Evolutionary conservation across 2,113 vertebrate genomes (phyloP).

Genomic region (Salvelinus fontinalis): DNA sequence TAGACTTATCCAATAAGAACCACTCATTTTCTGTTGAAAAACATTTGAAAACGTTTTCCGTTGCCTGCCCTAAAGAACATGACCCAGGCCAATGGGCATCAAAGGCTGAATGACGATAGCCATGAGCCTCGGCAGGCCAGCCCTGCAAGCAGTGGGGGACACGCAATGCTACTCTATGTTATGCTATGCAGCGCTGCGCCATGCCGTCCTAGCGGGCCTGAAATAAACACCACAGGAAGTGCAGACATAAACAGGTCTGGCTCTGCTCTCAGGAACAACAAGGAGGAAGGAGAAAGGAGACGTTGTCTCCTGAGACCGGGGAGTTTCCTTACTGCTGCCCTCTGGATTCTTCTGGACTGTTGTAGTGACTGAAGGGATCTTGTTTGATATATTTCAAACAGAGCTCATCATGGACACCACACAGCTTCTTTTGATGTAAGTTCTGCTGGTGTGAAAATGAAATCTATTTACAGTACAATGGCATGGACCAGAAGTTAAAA

Average conservation of each 20-base stretch:
- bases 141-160: constrained; percentile 48
- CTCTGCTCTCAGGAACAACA: constrained; percentile 34
- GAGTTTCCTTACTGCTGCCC: constrained; percentile 22
- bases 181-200: constrained; percentile 8
- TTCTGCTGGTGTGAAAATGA: no score
- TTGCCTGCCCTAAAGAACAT: neutral
- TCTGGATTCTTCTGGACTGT: neutral
- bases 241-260: constrained; percentile 56
- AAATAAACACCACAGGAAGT: constrained; percentile 70
- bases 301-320: constrained; percentile 23
- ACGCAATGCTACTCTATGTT: constrained; percentile 3
- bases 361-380: neutral
- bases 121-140: constrained; percentile 53
- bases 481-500: no score
- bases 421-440: no score
- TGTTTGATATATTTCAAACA: neutral
- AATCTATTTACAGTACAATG: no score
- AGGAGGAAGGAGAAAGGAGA: neutral
- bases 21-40: no score
- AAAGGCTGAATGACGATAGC: constrained; percentile 68
- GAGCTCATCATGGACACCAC: no score
- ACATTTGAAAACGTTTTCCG: no score
- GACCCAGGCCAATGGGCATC: constrained; percentile 24
- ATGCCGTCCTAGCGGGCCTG: constrained; percentile 37
- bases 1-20: neutral